These are phyloP conservation scores for Pegea sp. DNA, from an alignment of 23 tunicate genomes.

Conservation along the genomic window DNA sequence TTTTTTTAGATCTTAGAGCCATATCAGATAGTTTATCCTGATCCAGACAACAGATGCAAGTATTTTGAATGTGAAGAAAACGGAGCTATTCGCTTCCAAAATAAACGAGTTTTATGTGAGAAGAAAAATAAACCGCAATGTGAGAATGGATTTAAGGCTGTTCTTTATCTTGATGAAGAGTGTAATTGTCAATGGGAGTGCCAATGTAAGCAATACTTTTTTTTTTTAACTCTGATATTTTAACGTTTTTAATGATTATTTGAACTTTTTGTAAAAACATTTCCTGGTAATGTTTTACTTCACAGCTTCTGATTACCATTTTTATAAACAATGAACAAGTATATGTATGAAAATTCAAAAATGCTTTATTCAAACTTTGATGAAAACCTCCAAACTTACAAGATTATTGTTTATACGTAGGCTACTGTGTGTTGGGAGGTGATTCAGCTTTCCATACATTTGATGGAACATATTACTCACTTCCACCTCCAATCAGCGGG, in stretches of 20 bases:
- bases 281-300: too few relatives aligned
- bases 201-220: constrained; percentile 58
- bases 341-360: too few relatives aligned
- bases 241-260: too few relatives aligned
- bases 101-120: constrained; percentile 25
- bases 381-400: too few relatives aligned
- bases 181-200: constrained; percentile 72
- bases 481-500: constrained; percentile 1
- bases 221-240: too few relatives aligned
- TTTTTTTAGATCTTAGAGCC: constrained; percentile 7
- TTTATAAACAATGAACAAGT: too few relatives aligned
- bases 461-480: constrained; percentile 16
- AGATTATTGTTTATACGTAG: too few relatives aligned
- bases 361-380: too few relatives aligned
- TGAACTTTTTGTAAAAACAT: too few relatives aligned
- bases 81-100: constrained; percentile 4
- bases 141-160: constrained; percentile 26
- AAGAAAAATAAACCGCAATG: constrained; percentile 16
- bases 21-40: constrained; percentile 14
- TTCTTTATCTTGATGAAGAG: constrained; percentile 13
- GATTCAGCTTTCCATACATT: constrained; percentile 24
- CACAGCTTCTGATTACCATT: too few relatives aligned
- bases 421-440: constrained; percentile 22
- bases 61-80: constrained; percentile 6
- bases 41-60: constrained; percentile 12